phyloP scores from a whole-genome alignment of 37 sponge, comb jelly and placozoan genomes.

The Ephydatia muelleri region DNA sequence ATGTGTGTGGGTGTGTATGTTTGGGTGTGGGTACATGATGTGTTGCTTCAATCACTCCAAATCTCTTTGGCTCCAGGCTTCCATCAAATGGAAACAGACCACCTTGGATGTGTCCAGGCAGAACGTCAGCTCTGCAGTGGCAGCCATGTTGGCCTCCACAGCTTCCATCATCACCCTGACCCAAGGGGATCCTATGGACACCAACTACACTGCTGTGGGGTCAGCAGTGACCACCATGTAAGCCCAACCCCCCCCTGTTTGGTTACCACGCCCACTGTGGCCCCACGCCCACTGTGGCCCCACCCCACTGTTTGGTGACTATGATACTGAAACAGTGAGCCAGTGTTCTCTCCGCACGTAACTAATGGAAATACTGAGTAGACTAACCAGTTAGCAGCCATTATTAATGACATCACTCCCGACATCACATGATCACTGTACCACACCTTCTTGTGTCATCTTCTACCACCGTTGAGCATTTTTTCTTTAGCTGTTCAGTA shows the following conservation, averaged over 20 bases:
- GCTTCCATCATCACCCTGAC: conserved; percentile 84
- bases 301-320: no score
- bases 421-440: no score
- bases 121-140: conserved; percentile 91
- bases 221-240: conserved; percentile 91
- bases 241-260: background rate
- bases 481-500: background rate
- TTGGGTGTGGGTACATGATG: background rate
- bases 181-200: conserved; percentile 82
- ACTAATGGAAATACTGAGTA: background rate
- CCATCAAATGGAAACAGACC: conserved; percentile 85
- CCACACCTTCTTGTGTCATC: no score
- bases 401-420: no score
- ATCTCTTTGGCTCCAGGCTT: conserved; percentile 41
- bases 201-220: conserved; percentile 94
- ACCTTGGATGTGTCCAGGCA: conserved; percentile 85
- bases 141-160: conserved; percentile 91
- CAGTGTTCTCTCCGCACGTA: no score
- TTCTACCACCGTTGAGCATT: no score
- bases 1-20: no score
- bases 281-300: no score
- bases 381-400: no score
- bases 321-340: no score
- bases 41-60: no score
- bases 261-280: no score